Conservation (phyloP, 2,797 vertebrate species). For the Coccyzus lansbergi region DNA sequence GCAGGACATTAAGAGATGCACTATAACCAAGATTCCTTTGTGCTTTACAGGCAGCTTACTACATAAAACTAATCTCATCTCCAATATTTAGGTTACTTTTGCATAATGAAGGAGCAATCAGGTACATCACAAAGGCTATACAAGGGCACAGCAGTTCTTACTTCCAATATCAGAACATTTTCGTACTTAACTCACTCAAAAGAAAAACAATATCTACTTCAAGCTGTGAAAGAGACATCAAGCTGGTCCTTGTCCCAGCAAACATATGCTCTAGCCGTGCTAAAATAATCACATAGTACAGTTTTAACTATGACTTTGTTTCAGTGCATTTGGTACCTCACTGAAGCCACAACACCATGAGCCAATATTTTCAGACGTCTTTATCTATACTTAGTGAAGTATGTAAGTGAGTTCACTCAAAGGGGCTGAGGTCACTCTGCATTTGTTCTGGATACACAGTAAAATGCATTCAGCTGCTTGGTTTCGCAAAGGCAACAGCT, state of each 20-base stretch:
- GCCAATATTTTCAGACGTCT: background rate
- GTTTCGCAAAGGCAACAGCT: background rate
- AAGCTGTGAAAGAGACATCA: constrained; percentile 14
- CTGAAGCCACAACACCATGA: background rate
- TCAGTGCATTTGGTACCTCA: background rate
- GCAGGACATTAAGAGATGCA: background rate
- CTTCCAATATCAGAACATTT: background rate
- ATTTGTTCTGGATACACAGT: background rate
- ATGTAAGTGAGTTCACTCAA: background rate
- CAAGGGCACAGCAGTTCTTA: background rate
- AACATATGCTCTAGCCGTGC: background rate
- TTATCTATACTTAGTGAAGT: background rate
- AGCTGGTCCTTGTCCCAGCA: background rate
- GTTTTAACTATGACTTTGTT: background rate
- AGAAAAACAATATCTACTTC: background rate
- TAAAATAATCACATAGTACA: constrained; percentile 4
- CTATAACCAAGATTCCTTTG: background rate
- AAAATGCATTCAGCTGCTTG: background rate
- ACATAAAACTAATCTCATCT: background rate
- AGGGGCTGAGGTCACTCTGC: background rate
- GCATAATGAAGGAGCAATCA: background rate
- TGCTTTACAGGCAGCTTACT: background rate
- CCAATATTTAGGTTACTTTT: background rate
- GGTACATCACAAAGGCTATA: background rate
- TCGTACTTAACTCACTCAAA: background rate